Evolutionary conservation across 2,797 vertebrate species (phyloP), one percentile per base, ranked within the genome.

Genomic region (Sparidentex hasta): DNA sequence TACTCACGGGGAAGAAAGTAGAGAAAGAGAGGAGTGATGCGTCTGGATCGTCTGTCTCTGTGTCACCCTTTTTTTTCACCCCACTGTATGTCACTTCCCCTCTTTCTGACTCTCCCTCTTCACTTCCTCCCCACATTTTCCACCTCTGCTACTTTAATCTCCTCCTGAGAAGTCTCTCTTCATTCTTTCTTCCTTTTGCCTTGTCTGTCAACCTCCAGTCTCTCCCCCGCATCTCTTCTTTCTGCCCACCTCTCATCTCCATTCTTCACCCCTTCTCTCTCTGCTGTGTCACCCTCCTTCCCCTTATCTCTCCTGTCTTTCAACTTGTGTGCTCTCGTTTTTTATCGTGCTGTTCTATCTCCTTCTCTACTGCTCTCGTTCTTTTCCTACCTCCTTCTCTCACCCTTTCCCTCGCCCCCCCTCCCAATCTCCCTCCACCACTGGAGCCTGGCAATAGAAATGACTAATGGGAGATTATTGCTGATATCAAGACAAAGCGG

Each of bases 381-480:
- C 14, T 11, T 17, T 55, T 4, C 11, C n/a, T 61, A 2, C 14
- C 17, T 21, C 54, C 23, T 27, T 23, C 23, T 66, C 59, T 58
- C 16, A 25, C 12, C 13, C 44, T 44, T 7, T 47, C 13, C 18
- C 16, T 18, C 47, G 13, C 21, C 46, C 25, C 25, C 50, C 38
- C 61, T 38, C 56, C 12, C 57, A 20, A 6, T 21, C 3, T 1
- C 52, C 71, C 71, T 62, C 55, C 65, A n/a, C 43, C 56, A 50
- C 66, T 20, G 67, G 72, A 84, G 65, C 52, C 55, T 56, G 65
- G 59, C 54, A 68, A 70, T 58, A 58, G 25, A 77, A 72, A 83
- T 81, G 77, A 83, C 81, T 81, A 82, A 89, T 79, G 69, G 78
- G 71, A 83, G 81, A 82, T 88, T 90, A 84, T 66, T 76, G 67